phyloP scores from a whole-genome alignment of 2,797 vertebrate species.

The Prunella strophiata region DNA sequence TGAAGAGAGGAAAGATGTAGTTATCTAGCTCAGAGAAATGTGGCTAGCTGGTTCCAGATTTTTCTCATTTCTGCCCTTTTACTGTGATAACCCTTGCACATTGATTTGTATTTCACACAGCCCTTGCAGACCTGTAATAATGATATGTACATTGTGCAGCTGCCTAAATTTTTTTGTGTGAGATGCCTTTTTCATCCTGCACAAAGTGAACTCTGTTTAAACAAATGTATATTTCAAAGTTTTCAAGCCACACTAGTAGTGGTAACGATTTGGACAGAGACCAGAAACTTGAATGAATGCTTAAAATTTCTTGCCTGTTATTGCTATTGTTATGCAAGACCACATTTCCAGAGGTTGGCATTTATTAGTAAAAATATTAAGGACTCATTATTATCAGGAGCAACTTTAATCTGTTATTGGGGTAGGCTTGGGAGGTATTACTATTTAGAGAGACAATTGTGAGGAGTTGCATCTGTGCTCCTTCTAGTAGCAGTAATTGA shows the following conservation, averaged over 20 bases:
- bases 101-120: constrained; percentile 38
- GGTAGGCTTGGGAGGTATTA: not conserved
- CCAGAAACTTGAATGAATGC: not conserved
- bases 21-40: constrained; percentile 43
- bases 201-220: constrained; percentile 38
- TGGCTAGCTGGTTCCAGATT: constrained; percentile 21
- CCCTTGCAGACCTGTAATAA: not conserved
- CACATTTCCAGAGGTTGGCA: not conserved
- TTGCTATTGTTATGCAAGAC: not conserved
- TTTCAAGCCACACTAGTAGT: not conserved
- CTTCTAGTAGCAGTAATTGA: not conserved
- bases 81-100: constrained; percentile 22
- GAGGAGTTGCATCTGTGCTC: not conserved
- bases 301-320: constrained; percentile 33
- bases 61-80: constrained; percentile 33
- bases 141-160: not conserved
- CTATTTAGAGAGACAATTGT: not conserved
- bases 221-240: not conserved
- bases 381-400: not conserved
- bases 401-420: not conserved
- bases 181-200: constrained; percentile 27
- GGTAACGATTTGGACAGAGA: not conserved
- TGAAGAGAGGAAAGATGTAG: constrained; percentile 26
- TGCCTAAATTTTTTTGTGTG: not conserved
- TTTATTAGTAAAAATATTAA: constrained; percentile 26